phyloP scores from a whole-genome alignment of 2,888 invertebrate species.

The Cactoblastis cactorum region DNA sequence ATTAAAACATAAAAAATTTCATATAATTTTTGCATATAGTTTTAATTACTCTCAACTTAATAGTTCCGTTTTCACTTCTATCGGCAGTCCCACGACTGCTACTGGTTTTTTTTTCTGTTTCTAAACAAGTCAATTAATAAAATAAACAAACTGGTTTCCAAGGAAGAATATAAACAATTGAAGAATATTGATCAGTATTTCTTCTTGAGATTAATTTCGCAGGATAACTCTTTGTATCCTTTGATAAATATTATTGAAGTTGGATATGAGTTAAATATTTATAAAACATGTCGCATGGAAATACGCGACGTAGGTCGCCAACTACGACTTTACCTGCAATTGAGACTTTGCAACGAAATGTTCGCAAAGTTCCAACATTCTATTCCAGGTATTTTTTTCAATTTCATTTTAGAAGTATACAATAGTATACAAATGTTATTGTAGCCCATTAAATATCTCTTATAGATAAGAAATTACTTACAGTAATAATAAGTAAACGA shows the following conservation, averaged over 20 bases:
- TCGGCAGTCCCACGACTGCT: too few species aligned
- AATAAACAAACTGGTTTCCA: conserved; percentile 5
- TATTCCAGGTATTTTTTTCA: conserved; percentile 39
- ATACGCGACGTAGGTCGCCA: conserved; percentile 26
- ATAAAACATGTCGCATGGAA: conserved; percentile 25
- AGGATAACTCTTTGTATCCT: too few species aligned
- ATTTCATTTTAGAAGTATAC: too few species aligned
- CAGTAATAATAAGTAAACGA: too few species aligned
- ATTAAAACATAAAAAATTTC: too few species aligned
- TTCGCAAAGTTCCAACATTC: conserved; percentile 47
- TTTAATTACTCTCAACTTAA: too few species aligned
- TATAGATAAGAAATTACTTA: too few species aligned
- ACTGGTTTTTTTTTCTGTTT: too few species aligned
- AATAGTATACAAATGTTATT: too few species aligned
- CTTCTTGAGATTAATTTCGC: background rate
- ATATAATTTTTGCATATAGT: too few species aligned
- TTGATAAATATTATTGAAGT: background rate
- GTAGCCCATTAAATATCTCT: too few species aligned
- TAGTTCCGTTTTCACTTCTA: too few species aligned
- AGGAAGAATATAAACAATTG: conserved; percentile 5
- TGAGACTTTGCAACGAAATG: conserved; percentile 61
- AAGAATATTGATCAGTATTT: conserved; percentile 2
- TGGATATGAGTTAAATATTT: background rate
- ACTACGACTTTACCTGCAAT: conserved; percentile 55
- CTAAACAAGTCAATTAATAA: background rate